Evolutionary conservation across 1,140 invertebrate species (phyloP), one percentile per base, ranked within the genome.

Genomic region (Tetranychus cinnabarinus): DNA sequence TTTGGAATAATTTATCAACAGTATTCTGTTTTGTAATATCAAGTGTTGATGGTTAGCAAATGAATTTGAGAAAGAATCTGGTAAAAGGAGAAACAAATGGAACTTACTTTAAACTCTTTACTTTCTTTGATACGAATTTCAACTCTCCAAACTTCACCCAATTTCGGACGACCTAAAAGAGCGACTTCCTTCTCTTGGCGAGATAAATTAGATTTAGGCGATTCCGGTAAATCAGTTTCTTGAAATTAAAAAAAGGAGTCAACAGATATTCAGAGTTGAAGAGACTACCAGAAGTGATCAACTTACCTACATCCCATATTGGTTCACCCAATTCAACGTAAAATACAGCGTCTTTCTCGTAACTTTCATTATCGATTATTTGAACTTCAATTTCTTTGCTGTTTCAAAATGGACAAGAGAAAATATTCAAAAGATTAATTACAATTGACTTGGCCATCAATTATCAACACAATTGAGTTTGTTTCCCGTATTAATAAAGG

Each of bases 351-450:
- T 91, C 87, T 73, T 97, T 97, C 72, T 97, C 91, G 70, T 98
- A 98, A 69, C 89, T 91, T 72, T 97, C 92, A 71, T 96, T 88
- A 75, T 97, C 92, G 61, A 90, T 80, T 64, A 98, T 92, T 61
- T 80, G 80, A 59, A 98, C 76, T 37, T 78, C 75, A 68, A 97
- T 86, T 61, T 75, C 75, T 77, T 91, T 84, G 71, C 91, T 96
- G 80, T 15, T 85, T 85, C 69, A 76, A 73, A 71, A 42, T 5
- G 10, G 66, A 65, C 60, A 12, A 65, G 61, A 52, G 34, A 50
- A 23, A 36, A 12, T 47, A n/a, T 47, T 13, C 2, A 35, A 47
- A 6, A 39, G 34, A 23, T 23, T 15, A 5, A 10, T n/a, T 57
- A 2, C 13, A 57, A 36, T 42, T 8, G 15, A 2, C 2, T 8